Percentiles rank a stretch among this genome's conserved stretches.
These are phyloP conservation scores for Corythoichthys intestinalis DNA, from an alignment of 2,113 vertebrate species.

Conservation along the genomic window DNA sequence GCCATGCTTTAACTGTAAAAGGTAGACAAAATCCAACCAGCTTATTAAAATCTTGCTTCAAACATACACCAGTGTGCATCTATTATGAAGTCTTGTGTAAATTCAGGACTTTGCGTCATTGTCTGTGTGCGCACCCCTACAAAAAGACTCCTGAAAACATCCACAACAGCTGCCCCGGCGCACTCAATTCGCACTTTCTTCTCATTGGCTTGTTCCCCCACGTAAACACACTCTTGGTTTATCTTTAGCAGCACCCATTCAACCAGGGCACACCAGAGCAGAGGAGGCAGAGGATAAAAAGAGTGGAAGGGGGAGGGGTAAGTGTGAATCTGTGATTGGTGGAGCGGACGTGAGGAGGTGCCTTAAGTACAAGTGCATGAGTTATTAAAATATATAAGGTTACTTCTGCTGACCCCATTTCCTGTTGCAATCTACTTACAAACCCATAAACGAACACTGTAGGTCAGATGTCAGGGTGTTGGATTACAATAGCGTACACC, in stretches of 20 bases:
- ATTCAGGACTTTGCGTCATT: constrained; percentile 6
- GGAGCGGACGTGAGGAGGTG: constrained; percentile 27
- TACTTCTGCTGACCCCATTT: constrained; percentile 61
- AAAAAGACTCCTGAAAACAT: constrained; percentile 37
- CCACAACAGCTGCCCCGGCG: constrained; percentile 56
- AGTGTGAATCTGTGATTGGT: constrained; percentile 18
- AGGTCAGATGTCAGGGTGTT: background rate
- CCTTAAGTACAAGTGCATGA: constrained; percentile 26
- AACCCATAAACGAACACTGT: background rate
- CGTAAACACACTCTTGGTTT: constrained; percentile 60
- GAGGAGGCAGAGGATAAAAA: constrained; percentile 4
- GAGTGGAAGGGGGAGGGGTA: background rate
- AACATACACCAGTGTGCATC: background rate
- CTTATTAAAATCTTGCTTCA: constrained; percentile 28
- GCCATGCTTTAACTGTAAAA: constrained; percentile 37
- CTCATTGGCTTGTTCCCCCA: constrained; percentile 36
- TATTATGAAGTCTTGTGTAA: background rate
- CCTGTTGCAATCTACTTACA: constrained; percentile 30
- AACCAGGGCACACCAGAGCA: constrained; percentile 31
- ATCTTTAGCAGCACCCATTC: constrained; percentile 61
- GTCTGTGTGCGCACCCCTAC: constrained; percentile 8
- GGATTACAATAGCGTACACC: background rate
- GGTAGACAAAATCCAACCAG: constrained; percentile 48
- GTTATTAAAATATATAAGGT: constrained; percentile 61
- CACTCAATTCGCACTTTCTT: constrained; percentile 40